Evolutionary conservation across 2,888 invertebrate genomes (phyloP), one percentile per base, ranked within the genome.

Genomic region (Phlogophora meticulosa): DNA sequence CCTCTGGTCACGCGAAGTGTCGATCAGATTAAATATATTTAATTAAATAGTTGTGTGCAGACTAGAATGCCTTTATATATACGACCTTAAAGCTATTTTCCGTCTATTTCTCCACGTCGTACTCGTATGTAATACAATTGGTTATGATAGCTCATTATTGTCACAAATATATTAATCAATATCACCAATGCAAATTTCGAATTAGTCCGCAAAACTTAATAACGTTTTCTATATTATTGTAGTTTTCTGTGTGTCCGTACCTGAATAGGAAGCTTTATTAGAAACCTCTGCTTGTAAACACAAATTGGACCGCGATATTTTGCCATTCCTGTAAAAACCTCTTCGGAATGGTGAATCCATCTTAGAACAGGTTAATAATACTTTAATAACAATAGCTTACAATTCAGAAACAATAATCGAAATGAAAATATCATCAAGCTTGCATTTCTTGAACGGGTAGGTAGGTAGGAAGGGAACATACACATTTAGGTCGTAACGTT

Each of bases 231-330:
- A 24, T 60, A 36, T 43, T 52, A 69, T 69, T 76, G 61, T 49
- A 56, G 42, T 76, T 72, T 72, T 70, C 46, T 61, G n/a, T 51
- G 38, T 24, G 45, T 57, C 52, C 9, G 56, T 46, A 76, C 24
- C 20, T 62, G 20, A 76, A 57, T 70, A 20, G 40, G 42, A 42
- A 13, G 10, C 10, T 22, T 53, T 70, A 61, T 62, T 69, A 72
- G 69, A 76, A 69, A 60, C n/a, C 20, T 2, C 13, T 57, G 45
- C 52, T 58, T 72, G 46, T 46, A 48, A 58, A 53, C 59, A 55
- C 36, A 17, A 55, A 55, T 75, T 53, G 38, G 2, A 43, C 4
- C 59, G 32, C 34, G 49, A 49, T 59, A 55, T 45, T 66, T 17
- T 49, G 10, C 4, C 13, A 15, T 38, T 52, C 10, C 67, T 58